phyloP scores from a whole-genome alignment of 2,888 invertebrate genomes.

The Muscina levida region DNA sequence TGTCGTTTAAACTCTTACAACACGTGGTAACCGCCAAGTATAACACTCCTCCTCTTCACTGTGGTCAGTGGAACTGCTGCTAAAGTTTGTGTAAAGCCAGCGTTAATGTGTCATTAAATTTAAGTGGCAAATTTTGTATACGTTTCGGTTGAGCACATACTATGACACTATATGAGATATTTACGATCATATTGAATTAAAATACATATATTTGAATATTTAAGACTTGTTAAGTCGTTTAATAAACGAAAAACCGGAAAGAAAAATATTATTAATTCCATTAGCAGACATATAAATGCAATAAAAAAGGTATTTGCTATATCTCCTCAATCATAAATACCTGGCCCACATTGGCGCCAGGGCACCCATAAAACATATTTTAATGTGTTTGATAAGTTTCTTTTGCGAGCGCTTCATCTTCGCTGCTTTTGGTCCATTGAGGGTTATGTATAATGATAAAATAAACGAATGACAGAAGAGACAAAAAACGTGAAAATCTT shows the following conservation, averaged over 20 bases:
- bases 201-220: slow-evolving; percentile 27
- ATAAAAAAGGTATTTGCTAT: slow-evolving; percentile 7
- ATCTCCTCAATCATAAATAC: slow-evolving; percentile 35
- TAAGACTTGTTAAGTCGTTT: slow-evolving; percentile 27
- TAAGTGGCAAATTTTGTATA: slow-evolving; percentile 1
- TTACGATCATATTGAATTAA: neutral
- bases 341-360: slow-evolving; percentile 45
- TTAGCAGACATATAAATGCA: slow-evolving; percentile 27
- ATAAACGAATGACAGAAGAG: neutral
- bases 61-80: neutral
- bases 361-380: slow-evolving; percentile 30
- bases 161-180: slow-evolving; percentile 23
- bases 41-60: neutral
- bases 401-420: neutral
- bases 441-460: slow-evolving; percentile 7
- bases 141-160: neutral
- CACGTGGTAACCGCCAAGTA: too few relatives aligned
- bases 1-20: too few relatives aligned
- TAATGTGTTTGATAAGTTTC: slow-evolving; percentile 21
- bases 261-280: slow-evolving; percentile 33
- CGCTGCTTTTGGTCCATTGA: neutral
- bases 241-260: neutral
- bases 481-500: slow-evolving; percentile 9
- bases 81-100: neutral
- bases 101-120: slow-evolving; percentile 9